Percentiles rank a stretch among this genome's conserved stretches.
These are phyloP conservation scores for Melanotaenia pygmaea DNA, from an alignment of 2,797 vertebrate species.

Conservation along the genomic window DNA sequence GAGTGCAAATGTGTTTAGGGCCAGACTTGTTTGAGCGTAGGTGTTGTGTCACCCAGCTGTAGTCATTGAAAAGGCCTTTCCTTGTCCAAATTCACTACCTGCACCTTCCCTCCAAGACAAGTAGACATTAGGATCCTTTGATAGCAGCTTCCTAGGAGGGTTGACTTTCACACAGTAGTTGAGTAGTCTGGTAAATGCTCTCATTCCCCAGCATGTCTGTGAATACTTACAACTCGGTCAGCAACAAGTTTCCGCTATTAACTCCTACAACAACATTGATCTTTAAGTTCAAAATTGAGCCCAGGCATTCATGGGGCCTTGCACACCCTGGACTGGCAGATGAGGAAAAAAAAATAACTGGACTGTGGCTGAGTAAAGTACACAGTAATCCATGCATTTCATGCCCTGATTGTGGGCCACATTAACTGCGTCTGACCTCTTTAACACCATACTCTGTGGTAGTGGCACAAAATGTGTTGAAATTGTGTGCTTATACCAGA, in stretches of 20 bases:
- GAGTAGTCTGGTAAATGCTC: not conserved
- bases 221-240: not conserved
- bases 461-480: not conserved
- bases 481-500: not conserved
- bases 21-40: not conserved
- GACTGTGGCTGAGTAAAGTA: not conserved
- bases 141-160: not conserved
- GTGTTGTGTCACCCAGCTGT: not conserved
- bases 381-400: not conserved
- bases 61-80: not conserved
- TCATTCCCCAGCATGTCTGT: not conserved
- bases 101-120: not conserved
- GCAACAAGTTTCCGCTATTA: not conserved
- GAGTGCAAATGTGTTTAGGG: conserved; percentile 1
- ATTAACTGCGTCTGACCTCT: not conserved
- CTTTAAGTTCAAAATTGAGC: not conserved
- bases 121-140: not conserved
- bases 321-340: not conserved
- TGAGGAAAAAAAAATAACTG: not conserved
- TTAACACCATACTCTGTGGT: not conserved
- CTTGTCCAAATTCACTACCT: not conserved
- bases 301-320: not conserved
- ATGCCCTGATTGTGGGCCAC: not conserved
- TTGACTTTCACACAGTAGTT: conserved; percentile 2
- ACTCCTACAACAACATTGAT: not conserved